Conservation (phyloP, 2,113 vertebrate genomes). For the Gadus chalcogrammus region DNA sequence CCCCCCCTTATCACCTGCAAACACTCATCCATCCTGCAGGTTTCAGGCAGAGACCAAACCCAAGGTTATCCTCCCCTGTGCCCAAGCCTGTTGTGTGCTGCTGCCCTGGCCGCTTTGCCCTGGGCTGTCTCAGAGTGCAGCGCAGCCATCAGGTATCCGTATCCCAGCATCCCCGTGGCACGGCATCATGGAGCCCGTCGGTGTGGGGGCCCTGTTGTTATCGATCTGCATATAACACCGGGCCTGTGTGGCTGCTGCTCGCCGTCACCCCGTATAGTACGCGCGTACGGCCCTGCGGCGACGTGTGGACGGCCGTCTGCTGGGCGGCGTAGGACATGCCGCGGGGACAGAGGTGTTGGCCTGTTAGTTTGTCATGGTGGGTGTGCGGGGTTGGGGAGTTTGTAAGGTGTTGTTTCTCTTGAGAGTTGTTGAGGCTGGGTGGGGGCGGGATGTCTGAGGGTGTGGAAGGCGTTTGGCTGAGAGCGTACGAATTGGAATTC, state of each 20-base stretch:
- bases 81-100: slow-evolving; percentile 1
- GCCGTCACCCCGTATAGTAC: too few species aligned
- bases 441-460: too few species aligned
- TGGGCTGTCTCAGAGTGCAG: too few species aligned
- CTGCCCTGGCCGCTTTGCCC: not conserved
- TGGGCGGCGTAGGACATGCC: too few species aligned
- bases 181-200: too few species aligned
- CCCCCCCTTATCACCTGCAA: slow-evolving; percentile 23
- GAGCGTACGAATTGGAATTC: not conserved
- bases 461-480: too few species aligned
- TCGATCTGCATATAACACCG: slow-evolving; percentile 58
- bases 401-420: too few species aligned
- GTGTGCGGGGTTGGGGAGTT: slow-evolving; percentile 21
- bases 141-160: too few species aligned
- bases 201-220: slow-evolving; percentile 24
- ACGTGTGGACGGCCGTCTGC: too few species aligned
- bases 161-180: too few species aligned
- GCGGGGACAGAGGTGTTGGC: slow-evolving; percentile 13
- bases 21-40: slow-evolving; percentile 30
- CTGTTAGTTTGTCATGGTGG: slow-evolving; percentile 25
- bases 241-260: slow-evolving; percentile 54
- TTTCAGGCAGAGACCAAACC: slow-evolving; percentile 34
- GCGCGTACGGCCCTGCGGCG: too few species aligned
- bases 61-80: not conserved
- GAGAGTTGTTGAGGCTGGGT: too few species aligned